These are phyloP conservation scores for Ornithoptera priamus DNA, from an alignment of 2,888 invertebrate species.

Conservation along the genomic window DNA sequence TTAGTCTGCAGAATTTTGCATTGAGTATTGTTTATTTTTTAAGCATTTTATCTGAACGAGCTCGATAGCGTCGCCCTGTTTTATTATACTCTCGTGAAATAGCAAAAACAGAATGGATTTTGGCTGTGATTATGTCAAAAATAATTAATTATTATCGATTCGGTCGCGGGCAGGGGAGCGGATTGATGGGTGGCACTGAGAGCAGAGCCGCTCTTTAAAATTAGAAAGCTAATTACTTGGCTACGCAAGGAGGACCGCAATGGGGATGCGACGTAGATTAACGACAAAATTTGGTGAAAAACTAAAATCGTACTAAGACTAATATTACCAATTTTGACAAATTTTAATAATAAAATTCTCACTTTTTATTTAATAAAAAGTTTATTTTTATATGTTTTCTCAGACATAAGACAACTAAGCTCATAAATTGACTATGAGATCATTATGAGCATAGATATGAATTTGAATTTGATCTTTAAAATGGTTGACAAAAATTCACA, in stretches of 20 bases:
- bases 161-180: conserved; percentile 64
- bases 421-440: too few species aligned
- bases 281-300: conserved; percentile 40
- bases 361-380: too few species aligned
- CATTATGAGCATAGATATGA: too few species aligned
- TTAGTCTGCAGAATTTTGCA: conserved; percentile 71
- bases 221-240: conserved; percentile 74
- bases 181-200: conserved; percentile 66
- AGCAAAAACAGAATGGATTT: conserved; percentile 84
- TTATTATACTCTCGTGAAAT: conserved; percentile 84
- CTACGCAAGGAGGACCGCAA: conserved; percentile 48
- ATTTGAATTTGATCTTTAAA: too few species aligned
- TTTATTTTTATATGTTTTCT: too few species aligned
- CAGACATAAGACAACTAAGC: too few species aligned
- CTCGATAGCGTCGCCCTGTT: conserved; percentile 73
- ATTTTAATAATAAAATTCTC: too few species aligned
- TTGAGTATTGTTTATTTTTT: conserved; percentile 76
- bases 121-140: conserved; percentile 85
- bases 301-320: neutral
- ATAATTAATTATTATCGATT: conserved; percentile 87
- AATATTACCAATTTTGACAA: too few species aligned
- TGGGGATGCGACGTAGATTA: conserved; percentile 56
- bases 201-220: conserved; percentile 68
- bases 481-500: too few species aligned
- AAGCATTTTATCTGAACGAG: conserved; percentile 72